Conservation (phyloP, 2,113 vertebrate genomes). For the Crotalus viridis region DNA sequence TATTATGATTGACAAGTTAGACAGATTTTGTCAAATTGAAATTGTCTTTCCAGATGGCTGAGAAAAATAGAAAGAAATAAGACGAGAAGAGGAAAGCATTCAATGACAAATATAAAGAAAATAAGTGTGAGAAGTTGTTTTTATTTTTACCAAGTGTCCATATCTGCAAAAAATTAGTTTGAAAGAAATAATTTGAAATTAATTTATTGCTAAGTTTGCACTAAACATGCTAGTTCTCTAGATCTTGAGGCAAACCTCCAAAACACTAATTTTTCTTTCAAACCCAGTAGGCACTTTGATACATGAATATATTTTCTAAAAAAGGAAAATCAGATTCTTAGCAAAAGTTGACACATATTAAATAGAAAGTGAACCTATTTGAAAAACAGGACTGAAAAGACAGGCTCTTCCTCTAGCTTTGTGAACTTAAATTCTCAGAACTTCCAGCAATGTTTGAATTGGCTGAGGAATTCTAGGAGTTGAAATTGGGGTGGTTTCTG, state of each 20-base stretch:
- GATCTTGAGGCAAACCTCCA: too few relatives aligned
- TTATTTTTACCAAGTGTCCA: background rate
- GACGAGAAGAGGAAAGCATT: background rate
- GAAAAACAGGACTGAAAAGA: background rate
- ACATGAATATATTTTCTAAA: background rate
- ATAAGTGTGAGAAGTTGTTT: background rate
- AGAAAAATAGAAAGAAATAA: background rate
- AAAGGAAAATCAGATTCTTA: background rate
- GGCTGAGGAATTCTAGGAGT: too few relatives aligned
- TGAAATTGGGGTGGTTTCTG: too few relatives aligned
- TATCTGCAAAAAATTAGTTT: background rate
- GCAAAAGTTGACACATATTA: background rate
- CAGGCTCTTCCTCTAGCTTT: too few relatives aligned
- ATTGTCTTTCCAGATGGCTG: background rate
- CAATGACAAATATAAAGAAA: constrained; percentile 20
- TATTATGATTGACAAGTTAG: constrained; percentile 1
- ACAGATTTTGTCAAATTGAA: constrained; percentile 12
- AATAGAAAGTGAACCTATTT: background rate
- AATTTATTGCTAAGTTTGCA: background rate
- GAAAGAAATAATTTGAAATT: background rate
- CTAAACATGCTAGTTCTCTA: too few relatives aligned
- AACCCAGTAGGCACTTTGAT: background rate
- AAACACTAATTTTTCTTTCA: too few relatives aligned
- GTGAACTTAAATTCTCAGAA: too few relatives aligned
- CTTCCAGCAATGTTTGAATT: too few relatives aligned